Evolutionary conservation across 2,888 invertebrate species (phyloP).

Genomic region (Chrysomela aeneicollis): DNA sequence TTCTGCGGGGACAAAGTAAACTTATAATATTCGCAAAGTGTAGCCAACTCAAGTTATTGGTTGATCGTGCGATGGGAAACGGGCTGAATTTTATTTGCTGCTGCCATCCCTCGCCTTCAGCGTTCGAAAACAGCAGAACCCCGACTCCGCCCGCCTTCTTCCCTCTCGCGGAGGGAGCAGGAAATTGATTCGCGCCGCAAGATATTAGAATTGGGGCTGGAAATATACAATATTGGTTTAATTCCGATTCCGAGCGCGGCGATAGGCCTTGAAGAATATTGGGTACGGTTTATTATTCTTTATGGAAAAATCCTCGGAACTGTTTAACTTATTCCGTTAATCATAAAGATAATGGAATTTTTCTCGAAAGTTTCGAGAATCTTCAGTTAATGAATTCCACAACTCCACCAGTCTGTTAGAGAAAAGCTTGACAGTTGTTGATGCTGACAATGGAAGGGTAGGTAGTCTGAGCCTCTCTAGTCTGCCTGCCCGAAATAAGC

Average conservation of each 20-base stretch:
- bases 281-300: no score
- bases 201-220: neutral
- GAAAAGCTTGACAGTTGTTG: no score
- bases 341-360: no score
- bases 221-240: conserved; percentile 3
- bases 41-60: neutral
- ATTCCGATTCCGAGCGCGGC: neutral
- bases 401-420: no score
- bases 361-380: no score
- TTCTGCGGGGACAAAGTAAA: neutral
- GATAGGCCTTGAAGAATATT: neutral
- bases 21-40: conserved; percentile 1
- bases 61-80: neutral
- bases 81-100: conserved; percentile 1
- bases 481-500: no score
- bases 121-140: conserved; percentile 2
- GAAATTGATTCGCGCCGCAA: conserved; percentile 5
- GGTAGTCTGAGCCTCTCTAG: no score
- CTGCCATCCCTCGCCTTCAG: neutral
- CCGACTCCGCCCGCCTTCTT: neutral
- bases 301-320: no score
- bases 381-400: no score
- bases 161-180: neutral
- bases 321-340: no score
- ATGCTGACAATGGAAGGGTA: no score